These are phyloP conservation scores for Hydriomena furcata DNA, from an alignment of 2,888 invertebrate species.

Conservation along the genomic window DNA sequence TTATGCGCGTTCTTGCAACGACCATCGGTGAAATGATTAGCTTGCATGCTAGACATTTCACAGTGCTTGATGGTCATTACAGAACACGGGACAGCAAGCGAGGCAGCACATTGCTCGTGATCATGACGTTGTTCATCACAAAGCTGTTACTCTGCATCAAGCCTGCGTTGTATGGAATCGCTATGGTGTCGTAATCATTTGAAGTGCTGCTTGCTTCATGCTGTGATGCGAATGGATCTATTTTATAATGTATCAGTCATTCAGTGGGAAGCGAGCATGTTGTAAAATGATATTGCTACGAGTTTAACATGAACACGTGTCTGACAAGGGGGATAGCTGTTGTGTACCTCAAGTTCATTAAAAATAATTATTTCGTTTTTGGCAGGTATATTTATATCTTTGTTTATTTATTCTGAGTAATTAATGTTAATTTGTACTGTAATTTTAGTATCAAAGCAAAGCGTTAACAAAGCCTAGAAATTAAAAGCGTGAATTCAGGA, in stretches of 20 bases:
- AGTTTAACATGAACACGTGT: neutral
- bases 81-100: conserved; percentile 52
- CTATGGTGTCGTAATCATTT: conserved; percentile 49
- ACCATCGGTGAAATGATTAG: conserved; percentile 59
- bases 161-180: conserved; percentile 54
- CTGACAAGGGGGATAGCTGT: conserved; percentile 1
- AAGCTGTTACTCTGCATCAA: conserved; percentile 67
- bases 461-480: conserved; percentile 73
- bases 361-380: conserved; percentile 21
- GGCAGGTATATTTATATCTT: conserved; percentile 27
- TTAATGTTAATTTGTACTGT: conserved; percentile 42
- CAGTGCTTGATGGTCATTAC: conserved; percentile 48
- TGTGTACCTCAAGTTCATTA: conserved; percentile 25
- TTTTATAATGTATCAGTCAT: conserved; percentile 14
- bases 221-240: conserved; percentile 61
- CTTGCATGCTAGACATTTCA: conserved; percentile 35
- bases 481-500: conserved; percentile 62
- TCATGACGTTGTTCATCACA: conserved; percentile 54
- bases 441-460: conserved; percentile 67
- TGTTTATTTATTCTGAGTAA: conserved; percentile 46
- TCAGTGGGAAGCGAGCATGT: conserved; percentile 13
- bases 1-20: conserved; percentile 55
- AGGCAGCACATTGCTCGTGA: conserved; percentile 54
- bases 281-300: conserved; percentile 6
- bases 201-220: conserved; percentile 64